Evolutionary conservation across 2,888 invertebrate species (phyloP), one percentile per base, ranked within the genome.

Genomic region (Flabesymbios commensalis): DNA sequence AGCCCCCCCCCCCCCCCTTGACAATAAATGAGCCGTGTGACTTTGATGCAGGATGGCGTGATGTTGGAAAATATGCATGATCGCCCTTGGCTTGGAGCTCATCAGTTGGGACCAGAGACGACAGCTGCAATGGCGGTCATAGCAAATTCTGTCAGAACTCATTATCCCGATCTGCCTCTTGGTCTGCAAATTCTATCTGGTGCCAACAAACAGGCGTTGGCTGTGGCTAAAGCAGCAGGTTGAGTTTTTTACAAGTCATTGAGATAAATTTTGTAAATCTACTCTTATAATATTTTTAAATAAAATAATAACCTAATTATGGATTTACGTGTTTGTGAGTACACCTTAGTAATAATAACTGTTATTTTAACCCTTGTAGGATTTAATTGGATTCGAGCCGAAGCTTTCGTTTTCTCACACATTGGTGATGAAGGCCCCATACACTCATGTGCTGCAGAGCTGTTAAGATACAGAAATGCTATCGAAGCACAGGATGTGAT

Each of bases 41-140:
- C n/a, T n/a, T n/a, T n/a, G n/a, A n/a, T 4, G 19, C 72, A 90
- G 90, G 88, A 90, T 80, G 89, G 86, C 1, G 82, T 91, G 28
- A 75, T 91, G 41, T 82, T 92, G 14, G 91, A 91, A 84, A 91
- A 91, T 76, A 91, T 91, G 91, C 87, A 90, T 74, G 91, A 91
- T 75, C 78, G 90, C 26, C 91, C 91, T 0, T 92, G 91, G 74
- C 75, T 88, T 1, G 86, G 86, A 72, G 81, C 86, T 1, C 79
- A 82, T 47, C 74, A 86, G 47, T 77, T 90, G 53, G 87, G 87
- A 2, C 88, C 90, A 0, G 91, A 91, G 82, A 87, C 87, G 17
- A 85, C 86, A 1, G 87, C 90, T 0, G 80, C 86, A 39, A 90
- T 92, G 90, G 86, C 89, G 0, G 84, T 87, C 63, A 79, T 90